Conservation (phyloP, 2,888 invertebrate genomes). For the Apotomis betuletana region DNA sequence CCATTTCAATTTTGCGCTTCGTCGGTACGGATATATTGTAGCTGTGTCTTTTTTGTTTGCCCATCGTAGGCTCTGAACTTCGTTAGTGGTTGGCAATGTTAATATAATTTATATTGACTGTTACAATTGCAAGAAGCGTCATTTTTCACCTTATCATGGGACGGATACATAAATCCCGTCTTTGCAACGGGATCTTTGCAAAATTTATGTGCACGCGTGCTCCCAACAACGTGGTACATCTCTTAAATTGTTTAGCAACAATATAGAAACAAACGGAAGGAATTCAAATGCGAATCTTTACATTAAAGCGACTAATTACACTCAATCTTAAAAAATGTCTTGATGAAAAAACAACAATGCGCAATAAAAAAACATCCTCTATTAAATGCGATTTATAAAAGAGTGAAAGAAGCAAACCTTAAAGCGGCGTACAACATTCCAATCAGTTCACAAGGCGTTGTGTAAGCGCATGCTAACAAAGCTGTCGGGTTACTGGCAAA, state of each 20-base stretch:
- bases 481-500: constrained; percentile 19
- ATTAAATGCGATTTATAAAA: background rate
- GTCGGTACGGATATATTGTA: constrained; percentile 67
- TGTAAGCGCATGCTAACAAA: constrained; percentile 23
- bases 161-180: no score
- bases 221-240: no score
- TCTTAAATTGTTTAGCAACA: no score
- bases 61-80: constrained; percentile 50
- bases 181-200: no score
- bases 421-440: background rate
- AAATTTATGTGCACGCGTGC: no score
- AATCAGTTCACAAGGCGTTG: constrained; percentile 14
- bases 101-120: constrained; percentile 1
- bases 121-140: background rate
- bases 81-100: constrained; percentile 42
- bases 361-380: no score
- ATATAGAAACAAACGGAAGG: no score
- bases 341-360: no score
- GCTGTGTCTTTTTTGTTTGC: constrained; percentile 66
- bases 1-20: constrained; percentile 74
- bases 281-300: no score
- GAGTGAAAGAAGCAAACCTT: background rate
- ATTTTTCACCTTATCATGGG: background rate
- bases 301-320: no score
- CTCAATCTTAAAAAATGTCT: no score